Base-by-base conservation (phyloP, 2,113 vertebrate species). In the Pseudolaguvia tuberculata region DNA sequence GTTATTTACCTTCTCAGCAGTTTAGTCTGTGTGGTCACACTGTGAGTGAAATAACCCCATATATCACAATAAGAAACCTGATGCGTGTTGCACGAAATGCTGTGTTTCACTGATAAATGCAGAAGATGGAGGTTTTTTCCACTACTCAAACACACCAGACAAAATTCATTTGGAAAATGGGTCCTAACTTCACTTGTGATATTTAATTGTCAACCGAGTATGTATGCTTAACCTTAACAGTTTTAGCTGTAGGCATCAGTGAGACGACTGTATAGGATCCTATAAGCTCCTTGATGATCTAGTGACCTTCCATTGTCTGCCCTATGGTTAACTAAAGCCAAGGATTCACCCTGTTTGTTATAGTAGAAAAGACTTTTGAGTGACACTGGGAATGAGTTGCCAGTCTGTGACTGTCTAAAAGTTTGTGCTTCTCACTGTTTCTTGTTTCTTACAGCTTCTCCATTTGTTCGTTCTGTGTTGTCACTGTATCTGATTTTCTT, bases 351-450 rank as follows among this genome's bases (percentile, higher is more conserved):
- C 35, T 39, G 25, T 29, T 3, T 48, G 62, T 56, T 29, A 70
- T 20, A 42, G 59, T 27, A 51, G n/a, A 59, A 62, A 72, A 59
- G 20, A 35, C 31, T 35, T n/a, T 61, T 61, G 51, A 59, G 1
- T 73, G 29, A 77, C 71, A 51, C 63, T 73, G 56, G 69, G 77
- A 59, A 63, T 18, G 4, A 20, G 15, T 45, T 9, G 13, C n/a
- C 18, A 4, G 2, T 68, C 25, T 73, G 50, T 18, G 21, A 10
- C 63, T 62, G 50, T 69, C 1, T 35, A 20, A 61, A 23, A 48
- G 56, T 79, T 70, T 63, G 53, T 50, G 61, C 11, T 70, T 79
- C 73, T 77, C 81, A 79, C 68, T 72, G 58, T 72, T 21, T 69
- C 23, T 69, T 59, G 50, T 52, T 69, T 65, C 65, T 25, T 29